phyloP scores from a whole-genome alignment of 2,797 vertebrate species.

The Cygnus olor region DNA sequence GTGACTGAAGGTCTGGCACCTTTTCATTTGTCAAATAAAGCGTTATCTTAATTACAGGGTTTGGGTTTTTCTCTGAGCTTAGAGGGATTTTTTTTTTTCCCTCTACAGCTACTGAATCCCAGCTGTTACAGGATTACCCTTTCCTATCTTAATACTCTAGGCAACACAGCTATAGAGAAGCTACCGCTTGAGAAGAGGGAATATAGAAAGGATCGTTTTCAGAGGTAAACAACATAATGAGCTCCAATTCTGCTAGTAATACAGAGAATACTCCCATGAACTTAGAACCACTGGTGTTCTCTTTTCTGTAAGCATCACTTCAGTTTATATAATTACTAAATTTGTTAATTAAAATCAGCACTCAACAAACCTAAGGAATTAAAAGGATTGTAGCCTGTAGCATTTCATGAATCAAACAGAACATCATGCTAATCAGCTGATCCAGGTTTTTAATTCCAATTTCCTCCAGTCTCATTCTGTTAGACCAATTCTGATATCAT shows the following conservation, averaged over 20 bases:
- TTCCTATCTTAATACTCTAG: slow-evolving; percentile 45
- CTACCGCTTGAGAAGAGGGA: not conserved
- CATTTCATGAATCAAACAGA: not conserved
- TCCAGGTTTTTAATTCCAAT: not conserved
- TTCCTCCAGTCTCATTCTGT: not conserved
- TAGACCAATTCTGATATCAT: not conserved
- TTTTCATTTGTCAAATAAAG: slow-evolving; percentile 43
- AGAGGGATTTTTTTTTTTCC: not conserved
- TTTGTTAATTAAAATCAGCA: not conserved
- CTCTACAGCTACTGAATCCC: not conserved
- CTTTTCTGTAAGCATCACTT: not conserved
- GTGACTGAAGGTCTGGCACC: slow-evolving; percentile 28
- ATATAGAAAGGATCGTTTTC: not conserved
- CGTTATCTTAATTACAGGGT: slow-evolving; percentile 53
- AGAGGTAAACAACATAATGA: slow-evolving; percentile 14
- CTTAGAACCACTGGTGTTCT: not conserved
- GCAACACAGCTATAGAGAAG: not conserved
- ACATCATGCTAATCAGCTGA: not conserved
- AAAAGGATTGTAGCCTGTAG: not conserved
- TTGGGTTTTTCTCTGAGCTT: slow-evolving; percentile 6
- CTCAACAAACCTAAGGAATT: not conserved
- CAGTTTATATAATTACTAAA: not conserved
- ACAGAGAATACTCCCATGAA: not conserved
- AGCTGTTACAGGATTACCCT: slow-evolving; percentile 42
- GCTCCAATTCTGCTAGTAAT: not conserved